Conservation (phyloP, 1,140 invertebrate genomes). For the Telenomus remus region DNA sequence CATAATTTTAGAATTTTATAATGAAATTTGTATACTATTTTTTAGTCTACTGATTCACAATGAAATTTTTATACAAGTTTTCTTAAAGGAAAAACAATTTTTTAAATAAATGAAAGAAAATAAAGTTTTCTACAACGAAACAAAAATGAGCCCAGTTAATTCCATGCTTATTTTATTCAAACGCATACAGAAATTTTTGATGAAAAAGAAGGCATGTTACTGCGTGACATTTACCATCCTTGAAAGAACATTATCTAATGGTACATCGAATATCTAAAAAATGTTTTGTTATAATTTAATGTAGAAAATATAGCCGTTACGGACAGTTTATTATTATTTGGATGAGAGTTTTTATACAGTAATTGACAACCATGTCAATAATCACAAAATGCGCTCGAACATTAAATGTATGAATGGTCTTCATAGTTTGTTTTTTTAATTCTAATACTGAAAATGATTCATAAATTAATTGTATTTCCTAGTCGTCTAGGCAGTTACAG, state of each 20-base stretch:
- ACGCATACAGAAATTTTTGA: conserved; percentile 20
- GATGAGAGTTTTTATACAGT: conserved; percentile 16
- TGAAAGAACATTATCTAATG: conserved; percentile 8
- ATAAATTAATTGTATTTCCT: conserved; percentile 8
- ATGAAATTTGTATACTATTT: too few relatives aligned
- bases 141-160: conserved; percentile 8
- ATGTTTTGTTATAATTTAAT: conserved; percentile 20
- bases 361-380: conserved; percentile 26
- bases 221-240: conserved; percentile 13
- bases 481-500: conserved; percentile 8
- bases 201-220: conserved; percentile 15
- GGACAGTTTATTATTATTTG: conserved; percentile 10
- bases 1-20: background rate
- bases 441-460: conserved; percentile 20
- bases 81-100: too few relatives aligned
- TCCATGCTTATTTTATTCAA: conserved; percentile 27
- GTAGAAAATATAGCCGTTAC: conserved; percentile 36
- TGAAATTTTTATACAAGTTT: too few relatives aligned
- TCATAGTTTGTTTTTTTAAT: conserved; percentile 4
- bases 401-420: background rate
- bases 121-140: background rate
- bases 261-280: conserved; percentile 10
- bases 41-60: too few relatives aligned
- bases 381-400: conserved; percentile 26
- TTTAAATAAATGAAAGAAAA: background rate